Evolutionary conservation across 1,140 invertebrate species (phyloP).

Genomic region (Drosophila oshimai): DNA sequence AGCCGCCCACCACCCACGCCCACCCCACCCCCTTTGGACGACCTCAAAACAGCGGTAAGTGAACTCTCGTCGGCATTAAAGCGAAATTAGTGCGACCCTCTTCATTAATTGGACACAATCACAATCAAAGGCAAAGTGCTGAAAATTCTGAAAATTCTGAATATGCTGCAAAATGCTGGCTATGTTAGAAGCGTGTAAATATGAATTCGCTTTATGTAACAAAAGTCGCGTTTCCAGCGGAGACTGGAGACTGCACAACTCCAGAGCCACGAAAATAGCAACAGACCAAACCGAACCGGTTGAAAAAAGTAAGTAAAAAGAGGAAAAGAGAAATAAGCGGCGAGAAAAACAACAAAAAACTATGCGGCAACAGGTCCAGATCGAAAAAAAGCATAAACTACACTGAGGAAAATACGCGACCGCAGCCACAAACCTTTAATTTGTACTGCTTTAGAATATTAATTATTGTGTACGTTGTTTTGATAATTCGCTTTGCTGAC

Average conservation of each 20-base stretch:
- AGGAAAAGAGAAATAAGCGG: conserved; percentile 23
- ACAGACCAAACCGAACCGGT: conserved; percentile 51
- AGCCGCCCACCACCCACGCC: neutral
- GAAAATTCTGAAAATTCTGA: neutral
- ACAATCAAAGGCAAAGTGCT: neutral
- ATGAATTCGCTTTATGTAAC: conserved; percentile 9
- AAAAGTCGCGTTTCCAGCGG: conserved; percentile 4
- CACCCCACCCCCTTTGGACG: neutral
- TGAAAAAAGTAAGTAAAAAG: conserved; percentile 21
- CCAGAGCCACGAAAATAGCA: conserved; percentile 55
- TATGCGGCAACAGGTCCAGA: conserved; percentile 65
- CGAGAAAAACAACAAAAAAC: conserved; percentile 28
- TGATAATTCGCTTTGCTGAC: too few relatives aligned
- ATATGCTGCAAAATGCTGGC: neutral
- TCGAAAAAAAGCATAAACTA: conserved; percentile 7
- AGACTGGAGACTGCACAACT: conserved; percentile 22
- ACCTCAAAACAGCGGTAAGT: neutral
- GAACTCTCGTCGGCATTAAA: neutral
- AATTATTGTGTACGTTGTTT: too few relatives aligned
- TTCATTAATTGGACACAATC: neutral
- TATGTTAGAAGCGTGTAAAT: conserved; percentile 6
- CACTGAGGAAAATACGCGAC: neutral
- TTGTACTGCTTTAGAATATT: too few relatives aligned
- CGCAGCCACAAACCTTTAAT: neutral
- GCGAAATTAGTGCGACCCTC: neutral